Base-by-base conservation (phyloP, 2,113 vertebrate genomes). In the Channa maculata region DNA sequence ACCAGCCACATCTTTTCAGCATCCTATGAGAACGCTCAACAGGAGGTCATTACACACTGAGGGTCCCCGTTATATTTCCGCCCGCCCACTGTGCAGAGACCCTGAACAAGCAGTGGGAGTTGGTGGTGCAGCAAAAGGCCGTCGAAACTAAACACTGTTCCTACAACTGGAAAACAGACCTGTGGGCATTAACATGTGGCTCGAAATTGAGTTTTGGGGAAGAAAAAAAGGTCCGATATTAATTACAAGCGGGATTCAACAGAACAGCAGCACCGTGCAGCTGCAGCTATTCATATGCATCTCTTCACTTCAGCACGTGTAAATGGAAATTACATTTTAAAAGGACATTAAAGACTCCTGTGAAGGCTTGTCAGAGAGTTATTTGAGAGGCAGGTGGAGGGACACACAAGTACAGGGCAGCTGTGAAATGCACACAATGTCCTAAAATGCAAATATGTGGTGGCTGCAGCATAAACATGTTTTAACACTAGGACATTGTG, bases 361-460 rank as follows among this genome's bases (percentile, higher is more conserved):
- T 46, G 37, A 4, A 3, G 2, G 12, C 44, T 61, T 50, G 5
- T 62, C n/a, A 39, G 0, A 57, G 33, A 58, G 44, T 49, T 3
- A 63, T 14, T 5, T 60, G 34, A 71, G 45, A 55, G 43, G 24
- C 13, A 2, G 37, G 10, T 51, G 49, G 8, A 61, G 44, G 24
- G 66, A 70, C 61, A 44, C 70, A 65, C 13, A 24, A 24, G 24
- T 11, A 24, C 49, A 57, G 44, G 46, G 62, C 43, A 50, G 44
- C 48, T 78, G 57, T 53, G 49, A 72, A 73, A 79, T 73, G 58
- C 57, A 3, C 49, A 75, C 9, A 8, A 38, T 77, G 58, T 52
- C 50, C 54, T 63, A 34, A 53, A 79, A 78, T 75, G 66, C 45
- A 81, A 71, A 83, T 73, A 11, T 48, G 41, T 41, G 53, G 11